A percentile compares a stretch with the other conserved stretches of the same genome.
Conservation (phyloP, 92 coral and sea anemone species). For the Porites cylindrica region DNA sequence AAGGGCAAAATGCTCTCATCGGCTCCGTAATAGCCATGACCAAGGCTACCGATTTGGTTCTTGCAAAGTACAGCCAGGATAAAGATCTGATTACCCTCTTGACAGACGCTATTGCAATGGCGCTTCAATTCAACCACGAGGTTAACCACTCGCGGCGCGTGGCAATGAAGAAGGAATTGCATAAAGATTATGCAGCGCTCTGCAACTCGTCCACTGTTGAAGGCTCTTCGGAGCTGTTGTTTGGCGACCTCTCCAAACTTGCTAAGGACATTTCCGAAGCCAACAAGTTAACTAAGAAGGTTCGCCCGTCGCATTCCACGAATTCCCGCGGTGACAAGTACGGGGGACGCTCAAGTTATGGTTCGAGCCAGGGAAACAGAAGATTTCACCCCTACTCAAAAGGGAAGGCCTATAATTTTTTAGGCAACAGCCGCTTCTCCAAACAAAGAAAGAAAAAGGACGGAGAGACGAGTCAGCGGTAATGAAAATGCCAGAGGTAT, state of each 20-base stretch:
- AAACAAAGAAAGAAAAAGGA: too few species aligned
- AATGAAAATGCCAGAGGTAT: too few species aligned
- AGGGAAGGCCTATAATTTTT: too few species aligned
- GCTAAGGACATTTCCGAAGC: conserved; percentile 11
- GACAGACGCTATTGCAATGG: too few species aligned
- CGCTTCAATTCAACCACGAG: conserved; percentile 38
- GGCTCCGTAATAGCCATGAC: conserved; percentile 36
- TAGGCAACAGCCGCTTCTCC: too few species aligned
- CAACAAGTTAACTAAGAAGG: too few species aligned
- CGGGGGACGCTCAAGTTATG: too few species aligned
- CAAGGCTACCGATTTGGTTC: conserved; percentile 35
- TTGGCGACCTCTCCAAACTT: conserved; percentile 31
- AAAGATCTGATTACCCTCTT: conserved; percentile 17
- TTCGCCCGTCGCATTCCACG: too few species aligned
- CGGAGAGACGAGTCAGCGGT: too few species aligned
- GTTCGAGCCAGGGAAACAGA: too few species aligned
- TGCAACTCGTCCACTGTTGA: not conserved
- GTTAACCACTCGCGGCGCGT: conserved; percentile 27
- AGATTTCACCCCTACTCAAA: too few species aligned
- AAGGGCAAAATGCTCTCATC: conserved; percentile 28
- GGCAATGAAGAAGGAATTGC: conserved; percentile 40
- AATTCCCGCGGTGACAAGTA: too few species aligned
- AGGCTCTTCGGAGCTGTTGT: not conserved
- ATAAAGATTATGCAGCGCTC: conserved; percentile 25
- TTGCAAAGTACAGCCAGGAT: conserved; percentile 27